Evolutionary conservation across 1,140 invertebrate genomes (phyloP).

Genomic region (Venturia canescens): DNA sequence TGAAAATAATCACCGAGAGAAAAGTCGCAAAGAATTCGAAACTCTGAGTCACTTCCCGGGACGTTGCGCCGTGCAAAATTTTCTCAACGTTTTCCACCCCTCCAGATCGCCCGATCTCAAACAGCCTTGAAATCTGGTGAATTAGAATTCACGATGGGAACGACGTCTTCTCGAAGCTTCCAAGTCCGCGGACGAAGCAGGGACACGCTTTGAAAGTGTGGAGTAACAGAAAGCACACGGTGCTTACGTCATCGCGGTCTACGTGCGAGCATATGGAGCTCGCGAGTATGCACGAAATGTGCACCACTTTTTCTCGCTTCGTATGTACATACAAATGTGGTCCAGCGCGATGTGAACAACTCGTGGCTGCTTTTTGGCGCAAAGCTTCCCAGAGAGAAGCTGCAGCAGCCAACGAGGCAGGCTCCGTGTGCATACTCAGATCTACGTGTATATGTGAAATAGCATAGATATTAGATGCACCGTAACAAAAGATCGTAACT

Average conservation of each 20-base stretch:
- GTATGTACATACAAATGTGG: not conserved
- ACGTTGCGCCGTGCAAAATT: too few relatives aligned
- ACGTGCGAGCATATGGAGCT: not conserved
- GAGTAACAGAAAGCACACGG: not conserved
- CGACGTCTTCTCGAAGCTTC: not conserved
- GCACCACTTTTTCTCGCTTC: not conserved
- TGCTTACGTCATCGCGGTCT: not conserved
- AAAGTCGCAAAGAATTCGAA: too few relatives aligned
- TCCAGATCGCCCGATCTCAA: too few relatives aligned
- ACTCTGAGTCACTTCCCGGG: too few relatives aligned
- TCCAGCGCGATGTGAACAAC: not conserved
- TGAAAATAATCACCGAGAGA: too few relatives aligned
- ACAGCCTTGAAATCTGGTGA: too few relatives aligned
- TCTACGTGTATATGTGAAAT: not conserved
- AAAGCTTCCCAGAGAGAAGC: conserved; percentile 33
- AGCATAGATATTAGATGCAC: not conserved
- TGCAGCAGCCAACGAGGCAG: not conserved
- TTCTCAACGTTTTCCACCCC: too few relatives aligned
- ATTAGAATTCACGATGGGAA: too few relatives aligned
- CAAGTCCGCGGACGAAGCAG: not conserved
- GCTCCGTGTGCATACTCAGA: not conserved
- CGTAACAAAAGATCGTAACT: not conserved
- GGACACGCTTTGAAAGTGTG: not conserved
- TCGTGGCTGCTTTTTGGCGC: not conserved
- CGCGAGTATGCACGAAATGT: not conserved